These are phyloP conservation scores for Cyrtodaria siliqua DNA, from an alignment of 2,888 invertebrate genomes.

Conservation along the genomic window DNA sequence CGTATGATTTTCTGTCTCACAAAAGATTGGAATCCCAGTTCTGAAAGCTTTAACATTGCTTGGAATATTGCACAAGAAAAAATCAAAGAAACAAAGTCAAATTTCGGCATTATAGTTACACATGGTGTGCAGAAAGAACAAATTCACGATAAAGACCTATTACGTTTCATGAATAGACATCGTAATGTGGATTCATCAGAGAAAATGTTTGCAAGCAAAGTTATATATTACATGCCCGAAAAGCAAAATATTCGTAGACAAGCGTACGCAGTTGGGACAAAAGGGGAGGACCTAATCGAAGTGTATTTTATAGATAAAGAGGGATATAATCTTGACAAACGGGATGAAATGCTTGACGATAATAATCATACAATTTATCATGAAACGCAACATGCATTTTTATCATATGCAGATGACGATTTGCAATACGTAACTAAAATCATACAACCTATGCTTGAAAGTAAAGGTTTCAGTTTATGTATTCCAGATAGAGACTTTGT, in stretches of 20 bases:
- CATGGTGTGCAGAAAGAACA: conserved; percentile 40
- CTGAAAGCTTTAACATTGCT: conserved; percentile 58
- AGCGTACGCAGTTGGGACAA: conserved; percentile 7
- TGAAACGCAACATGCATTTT: conserved; percentile 60
- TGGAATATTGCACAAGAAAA: conserved; percentile 69
- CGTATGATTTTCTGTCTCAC: conserved; percentile 66
- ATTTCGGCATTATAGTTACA: conserved; percentile 64
- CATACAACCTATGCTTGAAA: conserved; percentile 53
- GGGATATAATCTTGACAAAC: conserved; percentile 32
- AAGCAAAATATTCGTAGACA: conserved; percentile 33
- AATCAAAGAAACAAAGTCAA: conserved; percentile 60
- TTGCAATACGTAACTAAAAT: conserved; percentile 50
- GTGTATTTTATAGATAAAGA: conserved; percentile 20
- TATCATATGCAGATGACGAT: conserved; percentile 65
- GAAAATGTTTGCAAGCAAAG: conserved; percentile 57
- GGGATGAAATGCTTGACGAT: conserved; percentile 37
- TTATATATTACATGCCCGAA: conserved; percentile 64
- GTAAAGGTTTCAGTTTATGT: conserved; percentile 50
- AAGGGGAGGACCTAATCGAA: too few species aligned
- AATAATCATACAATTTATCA: conserved; percentile 17
- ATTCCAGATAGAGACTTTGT: conserved; percentile 69
- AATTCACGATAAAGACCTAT: conserved; percentile 61
- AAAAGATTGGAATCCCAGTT: conserved; percentile 38
- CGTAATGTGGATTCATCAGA: conserved; percentile 56
- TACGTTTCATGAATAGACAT: conserved; percentile 57